Percentiles rank a stretch among this genome's conserved stretches.
Conservation (phyloP, 2,797 vertebrate genomes). For the Thamnophis elegans region DNA sequence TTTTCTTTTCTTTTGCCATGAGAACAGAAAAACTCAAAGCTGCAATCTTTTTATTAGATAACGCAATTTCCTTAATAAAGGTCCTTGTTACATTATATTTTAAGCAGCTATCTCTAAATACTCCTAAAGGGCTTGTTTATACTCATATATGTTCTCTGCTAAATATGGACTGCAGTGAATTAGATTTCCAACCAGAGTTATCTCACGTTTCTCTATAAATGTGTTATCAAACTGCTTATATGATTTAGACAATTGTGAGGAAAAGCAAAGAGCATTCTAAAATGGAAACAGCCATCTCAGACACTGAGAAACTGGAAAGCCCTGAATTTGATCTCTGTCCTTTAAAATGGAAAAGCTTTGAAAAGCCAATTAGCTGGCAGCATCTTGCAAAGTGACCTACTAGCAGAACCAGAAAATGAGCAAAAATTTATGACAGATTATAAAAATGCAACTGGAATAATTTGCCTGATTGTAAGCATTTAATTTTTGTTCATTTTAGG, state of each 20-base stretch:
- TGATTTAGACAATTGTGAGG: not conserved
- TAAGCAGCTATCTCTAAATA: not conserved
- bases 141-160: not conserved
- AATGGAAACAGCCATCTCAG: not conserved
- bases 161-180: not conserved
- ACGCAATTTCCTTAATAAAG: not conserved
- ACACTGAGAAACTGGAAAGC: not conserved
- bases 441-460: not conserved
- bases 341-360: not conserved
- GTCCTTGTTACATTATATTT: not conserved
- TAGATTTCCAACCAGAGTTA: slow-evolving; percentile 31
- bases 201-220: not conserved
- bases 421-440: not conserved
- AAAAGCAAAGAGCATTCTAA: not conserved
- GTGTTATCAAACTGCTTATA: not conserved
- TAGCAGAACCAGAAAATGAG: not conserved
- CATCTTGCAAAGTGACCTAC: not conserved
- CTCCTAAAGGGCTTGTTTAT: not conserved
- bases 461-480: not conserved
- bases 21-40: not conserved
- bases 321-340: not conserved
- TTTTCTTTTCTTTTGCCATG: not conserved
- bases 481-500: not conserved
- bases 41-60: not conserved
- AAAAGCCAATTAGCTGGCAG: not conserved